These are phyloP conservation scores for Uloborus diversus DNA, from an alignment of 1,140 invertebrate species.

Conservation along the genomic window DNA sequence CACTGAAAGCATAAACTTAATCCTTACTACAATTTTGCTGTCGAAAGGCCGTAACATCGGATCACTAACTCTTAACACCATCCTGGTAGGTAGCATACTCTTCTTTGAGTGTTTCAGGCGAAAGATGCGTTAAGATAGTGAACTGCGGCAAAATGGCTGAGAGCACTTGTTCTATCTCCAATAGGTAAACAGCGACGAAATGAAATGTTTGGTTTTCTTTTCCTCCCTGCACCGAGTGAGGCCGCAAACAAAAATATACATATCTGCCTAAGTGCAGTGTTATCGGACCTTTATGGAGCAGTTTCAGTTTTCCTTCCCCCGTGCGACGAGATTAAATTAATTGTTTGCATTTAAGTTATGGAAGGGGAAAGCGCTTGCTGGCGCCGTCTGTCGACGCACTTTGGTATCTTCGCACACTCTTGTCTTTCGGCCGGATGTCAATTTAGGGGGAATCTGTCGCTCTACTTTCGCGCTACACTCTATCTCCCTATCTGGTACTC, in stretches of 20 bases:
- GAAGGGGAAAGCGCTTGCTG: neutral
- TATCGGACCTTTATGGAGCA: conserved; percentile 43
- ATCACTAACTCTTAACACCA: too few relatives aligned
- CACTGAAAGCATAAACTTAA: too few relatives aligned
- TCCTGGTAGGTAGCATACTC: too few relatives aligned
- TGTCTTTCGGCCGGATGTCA: too few relatives aligned
- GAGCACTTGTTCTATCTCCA: neutral
- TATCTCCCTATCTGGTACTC: too few relatives aligned
- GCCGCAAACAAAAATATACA: conserved; percentile 26
- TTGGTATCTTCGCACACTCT: neutral
- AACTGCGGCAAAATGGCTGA: conserved; percentile 11
- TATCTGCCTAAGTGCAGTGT: conserved; percentile 38
- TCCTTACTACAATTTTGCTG: too few relatives aligned
- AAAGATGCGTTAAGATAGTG: conserved; percentile 7
- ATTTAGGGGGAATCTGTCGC: too few relatives aligned
- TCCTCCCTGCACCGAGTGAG: neutral
- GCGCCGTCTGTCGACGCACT: conserved; percentile 27
- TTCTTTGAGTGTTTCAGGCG: too few relatives aligned
- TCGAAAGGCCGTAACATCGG: too few relatives aligned
- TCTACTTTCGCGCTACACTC: too few relatives aligned
- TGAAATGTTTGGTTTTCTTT: conserved; percentile 42
- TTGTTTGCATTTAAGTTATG: conserved; percentile 49
- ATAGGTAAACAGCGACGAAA: conserved; percentile 15
- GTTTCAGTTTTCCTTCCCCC: conserved; percentile 24
- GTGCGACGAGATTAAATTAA: conserved; percentile 38